A percentile compares a stretch with the other conserved stretches of the same genome.
Conservation (phyloP, 2,797 vertebrate species). For the Takifugu rubripes region DNA sequence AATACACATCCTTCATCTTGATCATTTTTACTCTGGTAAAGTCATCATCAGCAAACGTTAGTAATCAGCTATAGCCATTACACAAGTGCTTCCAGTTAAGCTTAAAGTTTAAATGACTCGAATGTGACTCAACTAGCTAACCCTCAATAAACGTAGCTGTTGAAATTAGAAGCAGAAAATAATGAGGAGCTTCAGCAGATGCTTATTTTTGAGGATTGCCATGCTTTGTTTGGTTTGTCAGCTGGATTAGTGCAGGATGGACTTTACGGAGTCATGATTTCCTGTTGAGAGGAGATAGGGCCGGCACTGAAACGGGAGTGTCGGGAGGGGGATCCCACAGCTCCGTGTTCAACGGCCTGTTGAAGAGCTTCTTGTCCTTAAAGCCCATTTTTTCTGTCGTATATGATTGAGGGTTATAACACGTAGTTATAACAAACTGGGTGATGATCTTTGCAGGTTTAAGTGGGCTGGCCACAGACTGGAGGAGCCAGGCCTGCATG, state of each 20-base stretch:
- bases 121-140: no score
- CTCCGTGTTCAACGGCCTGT: conserved; percentile 54
- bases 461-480: conserved; percentile 51
- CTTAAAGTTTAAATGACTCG: no score
- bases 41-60: no score
- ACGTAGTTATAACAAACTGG: conserved; percentile 35
- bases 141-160: background rate
- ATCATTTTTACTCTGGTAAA: background rate
- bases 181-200: conserved; percentile 24
- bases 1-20: conserved; percentile 38
- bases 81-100: no score
- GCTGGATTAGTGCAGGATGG: conserved; percentile 64
- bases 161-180: background rate
- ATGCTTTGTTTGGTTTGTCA: conserved; percentile 52
- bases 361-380: conserved; percentile 13
- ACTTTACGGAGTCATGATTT: conserved; percentile 74
- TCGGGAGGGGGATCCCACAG: conserved; percentile 28
- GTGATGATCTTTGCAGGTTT: conserved; percentile 28
- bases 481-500: conserved; percentile 19
- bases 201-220: conserved; percentile 34
- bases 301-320: conserved; percentile 42
- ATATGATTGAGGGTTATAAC: background rate
- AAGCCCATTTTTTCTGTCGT: background rate
- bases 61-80: no score
- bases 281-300: conserved; percentile 68